These are phyloP conservation scores for Oreocharis arfaki DNA, from an alignment of 2,113 vertebrate species.

Conservation along the genomic window DNA sequence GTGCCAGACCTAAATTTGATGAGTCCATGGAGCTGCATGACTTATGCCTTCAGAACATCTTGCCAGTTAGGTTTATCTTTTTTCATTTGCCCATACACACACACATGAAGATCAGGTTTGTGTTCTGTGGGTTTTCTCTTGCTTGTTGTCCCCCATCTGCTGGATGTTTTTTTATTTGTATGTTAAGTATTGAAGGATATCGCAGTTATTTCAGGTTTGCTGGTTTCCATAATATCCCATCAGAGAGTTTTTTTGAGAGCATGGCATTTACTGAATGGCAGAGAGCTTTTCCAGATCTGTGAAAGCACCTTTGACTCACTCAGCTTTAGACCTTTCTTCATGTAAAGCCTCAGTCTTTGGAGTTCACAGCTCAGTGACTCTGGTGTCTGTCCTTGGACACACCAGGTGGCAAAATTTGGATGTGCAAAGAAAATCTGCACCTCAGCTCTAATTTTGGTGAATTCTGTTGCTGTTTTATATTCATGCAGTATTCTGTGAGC, in stretches of 20 bases:
- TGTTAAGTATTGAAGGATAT: not conserved
- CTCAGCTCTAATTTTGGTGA: not conserved
- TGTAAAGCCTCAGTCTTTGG: not conserved
- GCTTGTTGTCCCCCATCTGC: not conserved
- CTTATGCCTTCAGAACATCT: not conserved
- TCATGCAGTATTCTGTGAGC: not conserved
- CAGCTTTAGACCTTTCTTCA: not conserved
- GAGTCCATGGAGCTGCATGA: fast-evolving
- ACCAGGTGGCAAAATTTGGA: not conserved
- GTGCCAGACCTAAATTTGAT: not conserved
- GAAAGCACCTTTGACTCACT: not conserved
- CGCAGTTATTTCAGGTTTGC: not conserved
- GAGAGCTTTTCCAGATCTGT: not conserved
- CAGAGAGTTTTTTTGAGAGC: not conserved
- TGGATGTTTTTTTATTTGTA: not conserved
- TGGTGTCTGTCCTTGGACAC: not conserved
- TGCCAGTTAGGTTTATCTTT: fast-evolving
- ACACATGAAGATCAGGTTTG: not conserved
- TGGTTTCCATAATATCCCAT: not conserved
- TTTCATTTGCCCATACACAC: not conserved
- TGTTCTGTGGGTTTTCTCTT: not conserved
- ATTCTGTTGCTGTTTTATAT: not conserved
- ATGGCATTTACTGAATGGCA: not conserved
- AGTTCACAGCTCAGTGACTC: not conserved
- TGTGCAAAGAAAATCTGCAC: not conserved